Conservation (phyloP, 2,113 vertebrate genomes). For the Neolamprologus sp. region DNA sequence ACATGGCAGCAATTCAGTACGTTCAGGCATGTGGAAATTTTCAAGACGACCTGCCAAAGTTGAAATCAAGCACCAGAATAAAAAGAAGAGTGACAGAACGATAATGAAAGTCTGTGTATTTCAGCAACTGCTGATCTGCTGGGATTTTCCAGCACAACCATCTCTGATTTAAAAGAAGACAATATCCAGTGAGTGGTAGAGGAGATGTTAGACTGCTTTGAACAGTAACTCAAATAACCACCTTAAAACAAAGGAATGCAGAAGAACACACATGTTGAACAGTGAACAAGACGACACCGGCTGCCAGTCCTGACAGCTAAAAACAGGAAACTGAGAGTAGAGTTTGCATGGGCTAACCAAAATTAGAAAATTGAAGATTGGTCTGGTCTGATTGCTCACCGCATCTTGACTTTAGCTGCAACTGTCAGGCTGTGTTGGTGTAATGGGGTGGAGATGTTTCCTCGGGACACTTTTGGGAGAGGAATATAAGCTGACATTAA, state of each 20-base stretch:
- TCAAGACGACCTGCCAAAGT: background rate
- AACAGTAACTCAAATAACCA: background rate
- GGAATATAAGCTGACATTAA: background rate
- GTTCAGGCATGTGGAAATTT: background rate
- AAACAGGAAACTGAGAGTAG: background rate
- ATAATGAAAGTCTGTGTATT: background rate
- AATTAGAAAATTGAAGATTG: background rate
- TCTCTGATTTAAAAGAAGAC: background rate
- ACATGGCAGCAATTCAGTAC: background rate
- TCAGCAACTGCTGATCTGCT: background rate
- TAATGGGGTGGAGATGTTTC: background rate
- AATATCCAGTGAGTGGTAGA: background rate
- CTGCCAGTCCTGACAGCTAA: background rate
- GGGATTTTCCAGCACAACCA: background rate
- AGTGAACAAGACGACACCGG: background rate
- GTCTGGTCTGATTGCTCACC: background rate
- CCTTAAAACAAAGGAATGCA: background rate
- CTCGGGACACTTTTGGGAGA: background rate
- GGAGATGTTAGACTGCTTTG: background rate
- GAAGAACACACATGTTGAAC: background rate
- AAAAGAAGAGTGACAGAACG: background rate
- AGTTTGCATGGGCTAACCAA: background rate
- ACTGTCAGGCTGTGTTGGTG: background rate
- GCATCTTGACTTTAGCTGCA: background rate
- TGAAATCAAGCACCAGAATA: background rate